Conservation (phyloP, 1,140 invertebrate genomes). For the Telenomus remus region DNA sequence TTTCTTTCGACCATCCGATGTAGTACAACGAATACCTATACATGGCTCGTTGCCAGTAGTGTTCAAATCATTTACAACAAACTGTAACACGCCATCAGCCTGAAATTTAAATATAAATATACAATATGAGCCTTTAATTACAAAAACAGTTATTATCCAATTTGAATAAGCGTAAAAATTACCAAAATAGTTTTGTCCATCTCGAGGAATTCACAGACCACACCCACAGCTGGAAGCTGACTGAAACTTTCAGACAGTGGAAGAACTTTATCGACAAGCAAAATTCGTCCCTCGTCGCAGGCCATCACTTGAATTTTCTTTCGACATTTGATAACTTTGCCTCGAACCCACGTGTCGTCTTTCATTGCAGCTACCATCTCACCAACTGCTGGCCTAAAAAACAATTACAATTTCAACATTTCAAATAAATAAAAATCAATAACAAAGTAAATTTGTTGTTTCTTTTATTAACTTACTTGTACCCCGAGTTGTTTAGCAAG, state of each 20-base stretch:
- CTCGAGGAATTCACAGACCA: conserved; percentile 40
- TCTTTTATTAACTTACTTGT: conserved; percentile 44
- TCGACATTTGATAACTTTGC: conserved; percentile 50
- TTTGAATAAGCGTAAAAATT: background rate
- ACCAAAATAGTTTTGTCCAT: background rate
- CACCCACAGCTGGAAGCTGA: conserved; percentile 43
- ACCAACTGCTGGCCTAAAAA: conserved; percentile 56
- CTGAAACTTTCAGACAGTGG: conserved; percentile 39
- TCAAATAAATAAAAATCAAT: too few species aligned
- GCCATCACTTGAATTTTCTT: conserved; percentile 45
- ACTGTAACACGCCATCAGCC: background rate
- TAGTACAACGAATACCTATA: background rate
- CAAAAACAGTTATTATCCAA: too few species aligned
- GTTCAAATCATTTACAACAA: background rate
- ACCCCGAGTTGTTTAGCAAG: conserved; percentile 1
- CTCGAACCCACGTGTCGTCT: conserved; percentile 60
- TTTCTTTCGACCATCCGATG: background rate
- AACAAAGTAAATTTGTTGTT: too few species aligned
- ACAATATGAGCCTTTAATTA: too few species aligned
- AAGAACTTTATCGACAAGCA: conserved; percentile 14
- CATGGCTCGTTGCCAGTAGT: background rate
- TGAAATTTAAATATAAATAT: too few species aligned
- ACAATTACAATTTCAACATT: too few species aligned
- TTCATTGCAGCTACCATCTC: conserved; percentile 59
- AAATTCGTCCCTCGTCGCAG: conserved; percentile 61